A percentile compares a stretch with the other conserved stretches of the same genome.
These are phyloP conservation scores for Vanessa tameamea DNA, from an alignment of 1,140 invertebrate genomes.

Conservation along the genomic window DNA sequence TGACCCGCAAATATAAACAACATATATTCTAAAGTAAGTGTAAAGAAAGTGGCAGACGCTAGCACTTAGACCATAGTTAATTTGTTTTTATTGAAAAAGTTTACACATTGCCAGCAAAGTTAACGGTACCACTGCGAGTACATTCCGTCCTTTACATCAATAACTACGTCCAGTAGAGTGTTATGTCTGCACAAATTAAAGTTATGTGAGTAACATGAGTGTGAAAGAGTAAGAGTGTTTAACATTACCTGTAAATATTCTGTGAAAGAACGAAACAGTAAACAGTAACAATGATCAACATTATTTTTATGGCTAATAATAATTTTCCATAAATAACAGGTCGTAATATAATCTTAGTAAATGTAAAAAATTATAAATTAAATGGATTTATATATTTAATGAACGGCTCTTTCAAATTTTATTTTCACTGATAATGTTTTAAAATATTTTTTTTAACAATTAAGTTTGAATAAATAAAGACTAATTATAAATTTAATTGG, in stretches of 20 bases:
- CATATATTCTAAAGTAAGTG: slow-evolving; percentile 54
- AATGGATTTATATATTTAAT: too few relatives aligned
- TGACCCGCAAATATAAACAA: slow-evolving; percentile 59
- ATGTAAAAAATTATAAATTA: too few relatives aligned
- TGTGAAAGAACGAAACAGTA: not conserved
- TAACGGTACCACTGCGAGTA: slow-evolving; percentile 25
- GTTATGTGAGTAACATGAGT: not conserved
- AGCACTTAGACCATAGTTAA: slow-evolving; percentile 60
- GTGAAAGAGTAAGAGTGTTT: not conserved
- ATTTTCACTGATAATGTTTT: too few relatives aligned
- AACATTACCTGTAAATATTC: not conserved
- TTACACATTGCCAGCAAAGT: slow-evolving; percentile 55
- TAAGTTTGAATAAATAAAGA: too few relatives aligned
- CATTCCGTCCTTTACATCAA: slow-evolving; percentile 21
- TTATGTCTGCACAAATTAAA: slow-evolving; percentile 5
- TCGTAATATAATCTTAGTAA: too few relatives aligned
- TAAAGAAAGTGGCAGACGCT: slow-evolving; percentile 49
- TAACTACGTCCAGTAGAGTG: not conserved
- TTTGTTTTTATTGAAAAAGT: slow-evolving; percentile 75
- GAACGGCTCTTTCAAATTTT: too few relatives aligned
- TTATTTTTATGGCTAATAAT: too few relatives aligned
- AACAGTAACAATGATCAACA: too few relatives aligned
- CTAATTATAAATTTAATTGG: too few relatives aligned
- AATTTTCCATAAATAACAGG: too few relatives aligned
- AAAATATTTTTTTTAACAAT: too few relatives aligned